Base-by-base conservation (phyloP, 2,888 invertebrate species). In the Dione juno region DNA sequence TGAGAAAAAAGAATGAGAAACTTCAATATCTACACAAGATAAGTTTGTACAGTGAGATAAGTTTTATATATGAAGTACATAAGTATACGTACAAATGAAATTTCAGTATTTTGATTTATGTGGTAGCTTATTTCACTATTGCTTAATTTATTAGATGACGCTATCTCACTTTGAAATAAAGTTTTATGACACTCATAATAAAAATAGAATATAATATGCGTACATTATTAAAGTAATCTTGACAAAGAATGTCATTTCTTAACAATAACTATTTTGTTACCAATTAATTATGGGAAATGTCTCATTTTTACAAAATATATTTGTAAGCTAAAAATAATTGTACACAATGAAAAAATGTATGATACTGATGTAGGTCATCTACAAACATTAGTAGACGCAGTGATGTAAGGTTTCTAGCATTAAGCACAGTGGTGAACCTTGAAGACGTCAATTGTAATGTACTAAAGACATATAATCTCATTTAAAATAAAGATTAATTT, bases 341-440 rank as follows among this genome's bases (percentile, higher is more conserved):
- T 35, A 19, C 3, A 48, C 14, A 11, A 16, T n/a, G n/a, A n/a
- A n/a, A n/a, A n/a, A n/a, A n/a, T n/a, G n/a, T n/a, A n/a, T n/a
- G n/a, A n/a, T 11, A 40, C 21, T 13, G 3, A 64, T 64, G 54
- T 64, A 57, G 69, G 69, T 48, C 64, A 41, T 45, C 13, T 40
- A 48, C 28, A 57, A 54, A 37, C 57, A 59, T n/a, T 59, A 37
- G 52, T 19, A 43, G 21, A 61, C 14, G 50, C 54, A 64, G 57
- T 66, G 72, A 72, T 70, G 75, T 74, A 72, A 68, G 75, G 75
- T 66, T 75, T 75, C 75, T 52, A 69, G 67, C 63, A 69, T 58
- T 58, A 52, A 64, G 69, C 66, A 64, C 69, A 37, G 37, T 35
- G 19, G 28, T 43, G 16, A 66, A 70, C 70, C 66, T 70, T 70